Conservation (phyloP, 2,797 vertebrate genomes). For the Sebastes dallii region DNA sequence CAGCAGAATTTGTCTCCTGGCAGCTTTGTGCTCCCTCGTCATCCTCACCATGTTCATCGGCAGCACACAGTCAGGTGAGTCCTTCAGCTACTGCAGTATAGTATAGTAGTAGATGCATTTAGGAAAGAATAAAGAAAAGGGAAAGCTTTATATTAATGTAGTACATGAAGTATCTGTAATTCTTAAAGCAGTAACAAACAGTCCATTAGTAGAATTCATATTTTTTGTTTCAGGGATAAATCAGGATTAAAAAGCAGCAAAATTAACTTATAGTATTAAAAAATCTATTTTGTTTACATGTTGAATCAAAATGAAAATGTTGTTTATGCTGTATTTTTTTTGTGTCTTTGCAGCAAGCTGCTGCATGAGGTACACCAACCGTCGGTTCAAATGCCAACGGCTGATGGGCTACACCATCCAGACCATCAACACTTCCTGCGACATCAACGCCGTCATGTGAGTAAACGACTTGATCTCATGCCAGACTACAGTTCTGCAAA, state of each 20-base stretch:
- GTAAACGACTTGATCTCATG: conserved; percentile 3
- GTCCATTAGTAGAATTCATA: background rate
- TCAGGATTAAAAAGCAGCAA: background rate
- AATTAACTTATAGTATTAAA: background rate
- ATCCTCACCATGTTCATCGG: conserved; percentile 46
- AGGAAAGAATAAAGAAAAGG: background rate
- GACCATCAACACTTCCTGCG: conserved; percentile 64
- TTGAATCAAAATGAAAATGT: background rate
- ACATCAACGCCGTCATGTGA: conserved; percentile 79
- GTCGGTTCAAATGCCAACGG: background rate
- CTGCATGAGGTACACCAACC: conserved; percentile 62
- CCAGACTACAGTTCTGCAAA: background rate
- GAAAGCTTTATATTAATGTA: background rate
- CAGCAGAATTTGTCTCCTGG: conserved; percentile 1
- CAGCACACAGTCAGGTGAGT: conserved; percentile 68
- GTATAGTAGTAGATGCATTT: background rate
- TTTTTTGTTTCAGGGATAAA: background rate
- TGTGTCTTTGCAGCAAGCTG: conserved; percentile 66
- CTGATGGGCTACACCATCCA: conserved; percentile 70
- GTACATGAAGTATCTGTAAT: background rate
- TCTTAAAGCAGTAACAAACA: background rate
- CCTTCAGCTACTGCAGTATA: background rate
- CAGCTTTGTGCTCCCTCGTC: conserved; percentile 46
- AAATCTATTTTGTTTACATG: background rate
- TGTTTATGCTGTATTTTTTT: background rate